Percentiles rank a stretch among this genome's conserved stretches.
Conservation (phyloP, 2,888 invertebrate species). For the Chironomus tentans region DNA sequence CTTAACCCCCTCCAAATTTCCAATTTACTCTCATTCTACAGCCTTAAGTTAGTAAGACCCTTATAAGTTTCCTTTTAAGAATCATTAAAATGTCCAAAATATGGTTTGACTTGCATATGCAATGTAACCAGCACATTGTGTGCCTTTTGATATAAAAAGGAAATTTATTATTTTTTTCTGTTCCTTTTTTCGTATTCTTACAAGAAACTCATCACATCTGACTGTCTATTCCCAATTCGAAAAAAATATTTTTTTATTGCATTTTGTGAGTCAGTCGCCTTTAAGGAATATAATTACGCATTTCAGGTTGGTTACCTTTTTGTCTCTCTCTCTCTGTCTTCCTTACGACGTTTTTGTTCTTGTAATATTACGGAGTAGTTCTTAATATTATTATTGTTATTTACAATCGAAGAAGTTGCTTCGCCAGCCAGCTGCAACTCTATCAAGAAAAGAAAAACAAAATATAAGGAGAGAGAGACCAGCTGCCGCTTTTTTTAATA, state of each 20-base stretch:
- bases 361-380: neutral
- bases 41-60: neutral
- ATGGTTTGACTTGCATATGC: neutral
- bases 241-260: conserved; percentile 10
- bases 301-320: neutral
- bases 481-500: conserved; percentile 27
- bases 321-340: neutral
- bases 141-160: conserved; percentile 6
- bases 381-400: conserved; percentile 20
- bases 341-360: neutral
- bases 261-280: conserved; percentile 10
- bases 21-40: neutral
- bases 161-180: neutral
- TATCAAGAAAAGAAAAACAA: neutral
- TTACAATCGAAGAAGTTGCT: conserved; percentile 18
- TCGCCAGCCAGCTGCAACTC: conserved; percentile 28
- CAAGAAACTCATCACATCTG: conserved; percentile 24
- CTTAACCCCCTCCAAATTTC: too few relatives aligned
- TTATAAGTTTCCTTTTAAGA: conserved; percentile 13
- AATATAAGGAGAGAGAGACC: conserved; percentile 16
- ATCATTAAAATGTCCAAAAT: conserved; percentile 18
- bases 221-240: conserved; percentile 19
- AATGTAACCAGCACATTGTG: conserved; percentile 19
- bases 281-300: conserved; percentile 15
- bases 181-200: neutral